Evolutionary conservation across 1,140 invertebrate genomes (phyloP).

Genomic region (Pseudoatta argentina): DNA sequence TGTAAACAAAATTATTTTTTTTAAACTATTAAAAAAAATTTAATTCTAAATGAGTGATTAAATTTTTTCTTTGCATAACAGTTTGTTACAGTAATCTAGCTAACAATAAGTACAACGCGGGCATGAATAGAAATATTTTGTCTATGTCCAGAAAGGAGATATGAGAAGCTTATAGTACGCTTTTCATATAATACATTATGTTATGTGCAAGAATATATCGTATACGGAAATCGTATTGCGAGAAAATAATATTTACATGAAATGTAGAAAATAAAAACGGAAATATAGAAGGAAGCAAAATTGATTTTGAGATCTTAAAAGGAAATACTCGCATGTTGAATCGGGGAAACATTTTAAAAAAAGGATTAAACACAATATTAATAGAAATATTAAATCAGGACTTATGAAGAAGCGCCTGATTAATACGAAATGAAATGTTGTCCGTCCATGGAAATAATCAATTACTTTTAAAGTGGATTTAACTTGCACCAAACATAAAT

Average conservation of each 20-base stretch:
- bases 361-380: not conserved
- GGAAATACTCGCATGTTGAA: slow-evolving; percentile 13
- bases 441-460: not conserved
- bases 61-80: not conserved
- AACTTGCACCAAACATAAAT: slow-evolving; percentile 12
- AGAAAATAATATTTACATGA: slow-evolving; percentile 11
- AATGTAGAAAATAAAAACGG: not conserved
- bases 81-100: not conserved
- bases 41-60: not conserved
- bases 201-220: not conserved
- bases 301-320: not conserved
- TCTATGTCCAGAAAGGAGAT: not conserved
- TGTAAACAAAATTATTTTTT: not conserved
- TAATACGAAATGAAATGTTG: not conserved
- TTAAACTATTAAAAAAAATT: not conserved
- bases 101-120: not conserved
- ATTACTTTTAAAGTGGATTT: slow-evolving; percentile 13
- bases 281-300: not conserved
- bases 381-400: not conserved
- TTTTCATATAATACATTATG: slow-evolving; percentile 10
- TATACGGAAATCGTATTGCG: not conserved
- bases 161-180: not conserved
- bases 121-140: slow-evolving; percentile 24
- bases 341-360: not conserved
- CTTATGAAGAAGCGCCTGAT: not conserved